Conservation (phyloP, 2,888 invertebrate genomes). For the Drosophila heteroneura region DNA sequence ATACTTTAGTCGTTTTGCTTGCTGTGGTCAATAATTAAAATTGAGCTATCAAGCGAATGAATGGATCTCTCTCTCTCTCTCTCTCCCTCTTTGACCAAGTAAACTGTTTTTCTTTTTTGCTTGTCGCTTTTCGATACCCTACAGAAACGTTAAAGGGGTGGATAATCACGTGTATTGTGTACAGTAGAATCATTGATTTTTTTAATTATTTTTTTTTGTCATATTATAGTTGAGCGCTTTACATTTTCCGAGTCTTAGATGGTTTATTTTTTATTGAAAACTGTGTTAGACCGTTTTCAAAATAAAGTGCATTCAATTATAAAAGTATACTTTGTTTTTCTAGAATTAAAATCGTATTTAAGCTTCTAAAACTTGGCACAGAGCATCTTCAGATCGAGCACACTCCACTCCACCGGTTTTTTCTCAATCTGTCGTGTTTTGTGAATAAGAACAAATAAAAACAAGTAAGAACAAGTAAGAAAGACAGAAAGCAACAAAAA, state of each 20-base stretch:
- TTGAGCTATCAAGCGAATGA: conserved; percentile 51
- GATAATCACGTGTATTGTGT: neutral
- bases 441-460: conserved; percentile 26
- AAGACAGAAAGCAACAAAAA: conserved; percentile 1
- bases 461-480: conserved; percentile 15
- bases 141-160: neutral
- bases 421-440: neutral
- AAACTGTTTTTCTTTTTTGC: conserved; percentile 42
- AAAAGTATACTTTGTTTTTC: neutral
- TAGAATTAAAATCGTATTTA: neutral
- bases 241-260: neutral
- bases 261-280: neutral
- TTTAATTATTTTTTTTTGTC: neutral
- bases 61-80: conserved; percentile 27
- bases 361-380: neutral
- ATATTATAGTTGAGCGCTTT: neutral
- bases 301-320: neutral
- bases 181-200: no score
- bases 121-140: conserved; percentile 17
- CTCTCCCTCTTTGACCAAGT: conserved; percentile 43
- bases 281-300: neutral
- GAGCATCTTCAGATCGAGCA: conserved; percentile 9
- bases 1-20: conserved; percentile 3
- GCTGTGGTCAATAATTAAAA: conserved; percentile 64
- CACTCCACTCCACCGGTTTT: no score